These are phyloP conservation scores for Drosophila peninsularis DNA, from an alignment of 2,888 invertebrate species.

Conservation along the genomic window DNA sequence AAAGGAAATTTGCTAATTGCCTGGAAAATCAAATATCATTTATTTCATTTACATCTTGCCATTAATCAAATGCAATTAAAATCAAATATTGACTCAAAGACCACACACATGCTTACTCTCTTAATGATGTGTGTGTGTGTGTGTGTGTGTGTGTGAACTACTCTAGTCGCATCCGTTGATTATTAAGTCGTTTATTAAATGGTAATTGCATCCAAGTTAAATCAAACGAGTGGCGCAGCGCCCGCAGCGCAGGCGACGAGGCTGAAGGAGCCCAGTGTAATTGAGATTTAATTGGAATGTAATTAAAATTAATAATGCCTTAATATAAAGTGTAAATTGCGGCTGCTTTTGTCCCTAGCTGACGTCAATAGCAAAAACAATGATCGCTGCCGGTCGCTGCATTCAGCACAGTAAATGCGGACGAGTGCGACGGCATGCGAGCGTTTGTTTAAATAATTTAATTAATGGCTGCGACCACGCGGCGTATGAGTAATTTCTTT, in stretches of 20 bases:
- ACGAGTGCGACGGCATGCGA: neutral
- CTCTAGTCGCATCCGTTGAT: slow-evolving; percentile 18
- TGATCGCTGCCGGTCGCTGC: slow-evolving; percentile 17
- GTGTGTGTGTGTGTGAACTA: slow-evolving; percentile 3
- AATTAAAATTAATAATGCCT: slow-evolving; percentile 73
- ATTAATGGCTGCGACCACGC: slow-evolving; percentile 19
- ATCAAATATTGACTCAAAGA: slow-evolving; percentile 7
- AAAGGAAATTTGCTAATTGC: neutral
- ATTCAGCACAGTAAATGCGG: slow-evolving; percentile 16
- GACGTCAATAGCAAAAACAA: slow-evolving; percentile 30
- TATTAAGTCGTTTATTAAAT: slow-evolving; percentile 49
- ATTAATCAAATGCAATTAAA: slow-evolving; percentile 25
- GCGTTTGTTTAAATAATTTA: slow-evolving; percentile 23
- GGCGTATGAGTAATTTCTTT: slow-evolving; percentile 34
- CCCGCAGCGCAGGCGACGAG: slow-evolving; percentile 7
- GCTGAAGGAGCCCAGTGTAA: slow-evolving; percentile 54
- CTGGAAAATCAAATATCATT: neutral
- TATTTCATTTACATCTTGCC: neutral
- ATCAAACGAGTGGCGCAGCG: slow-evolving; percentile 28
- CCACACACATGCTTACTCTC: neutral
- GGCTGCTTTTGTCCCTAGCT: slow-evolving; percentile 35
- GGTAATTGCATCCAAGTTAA: slow-evolving; percentile 49
- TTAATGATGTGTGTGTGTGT: slow-evolving; percentile 17
- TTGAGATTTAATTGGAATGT: slow-evolving; percentile 71
- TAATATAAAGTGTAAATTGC: slow-evolving; percentile 44